Conservation (phyloP, 2,797 vertebrate species). For the Iguana delicatissima region DNA sequence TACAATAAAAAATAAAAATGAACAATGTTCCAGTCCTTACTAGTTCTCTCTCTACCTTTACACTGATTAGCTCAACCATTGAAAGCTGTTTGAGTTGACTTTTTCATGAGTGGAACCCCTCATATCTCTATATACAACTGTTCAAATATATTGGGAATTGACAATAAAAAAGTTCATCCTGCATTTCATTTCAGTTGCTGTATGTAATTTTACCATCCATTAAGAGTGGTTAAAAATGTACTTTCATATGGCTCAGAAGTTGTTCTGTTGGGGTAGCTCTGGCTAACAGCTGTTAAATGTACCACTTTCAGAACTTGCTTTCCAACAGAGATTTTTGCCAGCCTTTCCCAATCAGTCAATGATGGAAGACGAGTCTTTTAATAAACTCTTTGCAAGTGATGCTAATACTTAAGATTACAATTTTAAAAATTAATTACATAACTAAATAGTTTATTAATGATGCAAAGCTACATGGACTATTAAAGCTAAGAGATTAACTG, state of each 20-base stretch:
- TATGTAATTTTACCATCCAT: not conserved
- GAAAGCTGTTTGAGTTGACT: not conserved
- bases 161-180: not conserved
- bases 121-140: not conserved
- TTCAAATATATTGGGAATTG: not conserved
- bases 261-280: not conserved
- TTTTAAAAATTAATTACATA: constrained; percentile 16
- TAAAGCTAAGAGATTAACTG: constrained; percentile 43
- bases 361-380: not conserved
- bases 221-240: not conserved
- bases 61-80: not conserved
- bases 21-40: too few species aligned
- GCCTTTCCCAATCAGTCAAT: not conserved
- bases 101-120: not conserved
- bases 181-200: not conserved
- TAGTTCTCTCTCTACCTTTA: not conserved
- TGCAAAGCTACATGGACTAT: constrained; percentile 26
- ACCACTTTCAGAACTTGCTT: not conserved
- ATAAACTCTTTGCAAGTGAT: not conserved
- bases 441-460: constrained; percentile 44
- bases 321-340: not conserved
- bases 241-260: not conserved
- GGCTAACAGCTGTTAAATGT: not conserved
- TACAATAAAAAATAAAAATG: not conserved
- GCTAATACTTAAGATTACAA: constrained; percentile 33